Evolutionary conservation across 2,888 invertebrate species (phyloP).

Genomic region (Drosophila testacea): DNA sequence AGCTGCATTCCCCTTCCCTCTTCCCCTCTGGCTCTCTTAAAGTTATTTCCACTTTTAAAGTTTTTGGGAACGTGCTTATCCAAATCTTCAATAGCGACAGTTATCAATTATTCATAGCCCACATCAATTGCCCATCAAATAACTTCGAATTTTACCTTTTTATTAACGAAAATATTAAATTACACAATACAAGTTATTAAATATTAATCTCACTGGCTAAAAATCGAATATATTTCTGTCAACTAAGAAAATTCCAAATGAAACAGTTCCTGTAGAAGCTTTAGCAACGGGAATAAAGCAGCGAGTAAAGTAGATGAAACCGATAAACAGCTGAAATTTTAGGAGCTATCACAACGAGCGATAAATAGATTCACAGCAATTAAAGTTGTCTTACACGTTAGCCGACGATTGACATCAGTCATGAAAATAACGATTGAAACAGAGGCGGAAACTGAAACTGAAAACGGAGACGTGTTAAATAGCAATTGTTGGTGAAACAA

Average conservation of each 20-base stretch:
- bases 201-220: not conserved
- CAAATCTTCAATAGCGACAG: slow-evolving; percentile 19
- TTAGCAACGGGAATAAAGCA: not conserved
- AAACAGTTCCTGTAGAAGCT: not conserved
- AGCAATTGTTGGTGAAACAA: slow-evolving; percentile 54
- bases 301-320: not conserved
- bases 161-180: not conserved
- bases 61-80: slow-evolving; percentile 29
- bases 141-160: not conserved
- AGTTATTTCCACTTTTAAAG: no score
- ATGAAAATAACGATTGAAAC: slow-evolving; percentile 8
- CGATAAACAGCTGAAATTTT: not conserved
- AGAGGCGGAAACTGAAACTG: slow-evolving; percentile 2
- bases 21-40: not conserved
- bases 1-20: not conserved
- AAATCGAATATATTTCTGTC: no score
- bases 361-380: no score
- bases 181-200: not conserved
- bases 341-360: not conserved
- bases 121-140: slow-evolving; percentile 7
- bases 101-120: slow-evolving; percentile 24
- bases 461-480: slow-evolving; percentile 56
- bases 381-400: not conserved
- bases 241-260: not conserved
- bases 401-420: slow-evolving; percentile 5